A percentile compares a stretch with the other conserved stretches of the same genome.
phyloP scores from a whole-genome alignment of 2,888 invertebrate species.

The Encarsia formosa region DNA sequence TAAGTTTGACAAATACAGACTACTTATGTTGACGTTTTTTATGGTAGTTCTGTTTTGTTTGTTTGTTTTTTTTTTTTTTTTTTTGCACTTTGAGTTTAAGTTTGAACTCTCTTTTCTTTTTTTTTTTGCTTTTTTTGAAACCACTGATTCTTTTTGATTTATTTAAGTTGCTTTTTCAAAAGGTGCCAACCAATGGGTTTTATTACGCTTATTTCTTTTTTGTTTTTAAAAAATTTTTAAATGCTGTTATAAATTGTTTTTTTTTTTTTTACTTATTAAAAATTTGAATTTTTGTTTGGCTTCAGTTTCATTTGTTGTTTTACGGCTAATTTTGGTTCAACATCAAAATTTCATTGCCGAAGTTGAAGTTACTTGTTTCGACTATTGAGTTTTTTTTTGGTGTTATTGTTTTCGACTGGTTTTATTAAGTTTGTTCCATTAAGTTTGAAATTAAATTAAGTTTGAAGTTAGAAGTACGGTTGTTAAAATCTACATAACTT shows the following conservation, averaged over 20 bases:
- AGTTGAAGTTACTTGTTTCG: slow-evolving; percentile 29
- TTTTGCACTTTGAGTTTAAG: slow-evolving; percentile 5
- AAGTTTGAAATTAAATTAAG: too few species aligned
- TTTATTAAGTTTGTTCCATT: slow-evolving; percentile 20
- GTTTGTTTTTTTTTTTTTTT: slow-evolving; percentile 1
- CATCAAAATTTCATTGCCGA: slow-evolving; percentile 31
- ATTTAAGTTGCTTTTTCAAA: slow-evolving; percentile 5
- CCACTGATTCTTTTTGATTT: slow-evolving; percentile 2
- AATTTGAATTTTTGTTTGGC: slow-evolving; percentile 11
- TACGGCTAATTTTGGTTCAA: slow-evolving; percentile 23
- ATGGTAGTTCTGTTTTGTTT: background rate
- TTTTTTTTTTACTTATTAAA: slow-evolving; percentile 6
- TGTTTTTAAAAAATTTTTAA: background rate
- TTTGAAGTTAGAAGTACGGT: too few species aligned
- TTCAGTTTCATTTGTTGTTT: slow-evolving; percentile 9
- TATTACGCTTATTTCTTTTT: slow-evolving; percentile 19
- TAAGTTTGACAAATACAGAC: background rate
- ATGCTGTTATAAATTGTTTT: slow-evolving; percentile 10
- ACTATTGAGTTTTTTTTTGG: slow-evolving; percentile 11
- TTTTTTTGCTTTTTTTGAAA: slow-evolving; percentile 11
- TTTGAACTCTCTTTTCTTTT: background rate
- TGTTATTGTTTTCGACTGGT: slow-evolving; percentile 14
- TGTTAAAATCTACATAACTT: too few species aligned
- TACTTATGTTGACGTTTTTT: slow-evolving; percentile 11
- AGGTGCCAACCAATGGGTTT: slow-evolving; percentile 19